Conservation (phyloP, 2,888 invertebrate genomes). For the Meliscaeva auricollis region DNA sequence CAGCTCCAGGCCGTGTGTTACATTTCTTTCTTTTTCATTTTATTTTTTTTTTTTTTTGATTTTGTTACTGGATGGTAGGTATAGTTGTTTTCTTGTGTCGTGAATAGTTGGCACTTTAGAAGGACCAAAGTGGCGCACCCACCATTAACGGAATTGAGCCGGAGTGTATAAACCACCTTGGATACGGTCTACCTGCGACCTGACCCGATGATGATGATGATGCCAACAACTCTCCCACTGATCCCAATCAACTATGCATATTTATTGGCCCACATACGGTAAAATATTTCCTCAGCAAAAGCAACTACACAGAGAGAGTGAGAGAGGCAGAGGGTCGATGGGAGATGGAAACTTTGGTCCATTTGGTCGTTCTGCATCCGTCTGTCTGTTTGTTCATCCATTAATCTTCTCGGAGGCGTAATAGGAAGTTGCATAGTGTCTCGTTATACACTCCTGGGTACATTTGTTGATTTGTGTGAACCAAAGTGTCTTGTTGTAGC, state of each 20-base stretch:
- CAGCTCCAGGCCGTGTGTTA: constrained; percentile 40
- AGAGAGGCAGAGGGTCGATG: too few species aligned
- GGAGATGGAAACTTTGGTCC: constrained; percentile 40
- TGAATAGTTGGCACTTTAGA: constrained; percentile 75
- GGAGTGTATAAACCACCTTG: constrained; percentile 75
- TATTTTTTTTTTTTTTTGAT: neutral
- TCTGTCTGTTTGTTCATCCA: constrained; percentile 71
- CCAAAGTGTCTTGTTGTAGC: constrained; percentile 72
- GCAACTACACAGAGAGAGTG: too few species aligned
- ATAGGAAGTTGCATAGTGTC: constrained; percentile 71
- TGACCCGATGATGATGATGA: constrained; percentile 68
- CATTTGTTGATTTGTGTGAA: constrained; percentile 76
- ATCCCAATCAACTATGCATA: constrained; percentile 79
- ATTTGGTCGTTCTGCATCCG: constrained; percentile 67
- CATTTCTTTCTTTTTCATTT: neutral
- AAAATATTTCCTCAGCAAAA: constrained; percentile 81
- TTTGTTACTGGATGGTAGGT: neutral
- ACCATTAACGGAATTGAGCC: constrained; percentile 75
- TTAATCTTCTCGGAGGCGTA: constrained; percentile 72
- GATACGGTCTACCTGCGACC: constrained; percentile 71
- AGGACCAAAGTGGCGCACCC: constrained; percentile 75
- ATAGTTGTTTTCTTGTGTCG: constrained; percentile 51
- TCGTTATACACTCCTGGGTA: constrained; percentile 72
- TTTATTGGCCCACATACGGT: constrained; percentile 84
- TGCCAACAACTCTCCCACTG: constrained; percentile 72